phyloP scores from a whole-genome alignment of 2,888 invertebrate species.

The Cryptocheilus praepositus region DNA sequence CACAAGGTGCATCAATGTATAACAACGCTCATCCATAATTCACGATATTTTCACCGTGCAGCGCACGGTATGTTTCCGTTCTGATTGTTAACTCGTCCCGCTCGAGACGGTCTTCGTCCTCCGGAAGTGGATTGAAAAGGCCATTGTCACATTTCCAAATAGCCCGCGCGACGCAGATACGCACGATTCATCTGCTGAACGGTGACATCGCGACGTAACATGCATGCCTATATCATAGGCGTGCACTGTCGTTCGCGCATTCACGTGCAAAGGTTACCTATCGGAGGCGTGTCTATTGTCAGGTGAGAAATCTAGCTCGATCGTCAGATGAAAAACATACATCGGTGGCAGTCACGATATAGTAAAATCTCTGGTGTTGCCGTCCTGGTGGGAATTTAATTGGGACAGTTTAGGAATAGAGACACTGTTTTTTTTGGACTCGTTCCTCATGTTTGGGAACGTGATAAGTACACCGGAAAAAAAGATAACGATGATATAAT shows the following conservation, averaged over 20 bases:
- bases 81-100: constrained; percentile 20
- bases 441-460: no score
- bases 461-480: no score
- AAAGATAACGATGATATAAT: no score
- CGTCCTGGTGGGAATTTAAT: no score
- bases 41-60: constrained; percentile 14
- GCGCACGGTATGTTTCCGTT: constrained; percentile 11
- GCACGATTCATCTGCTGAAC: background rate
- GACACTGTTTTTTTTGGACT: no score
- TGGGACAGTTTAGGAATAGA: no score
- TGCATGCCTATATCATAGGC: no score
- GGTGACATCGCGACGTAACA: background rate
- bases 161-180: background rate
- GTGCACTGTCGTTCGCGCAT: background rate
- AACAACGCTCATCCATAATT: constrained; percentile 5
- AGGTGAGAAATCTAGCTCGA: no score
- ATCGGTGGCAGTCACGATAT: constrained; percentile 3
- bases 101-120: constrained; percentile 1
- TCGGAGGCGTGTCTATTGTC: background rate
- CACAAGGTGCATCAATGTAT: constrained; percentile 1
- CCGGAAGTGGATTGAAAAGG: constrained; percentile 29
- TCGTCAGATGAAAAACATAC: background rate
- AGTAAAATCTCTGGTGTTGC: no score
- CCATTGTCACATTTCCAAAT: constrained; percentile 27
- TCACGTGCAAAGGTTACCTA: background rate